A percentile compares a stretch with the other conserved stretches of the same genome.
phyloP scores from a whole-genome alignment of 1,140 invertebrate species.

The Tetraneura akinire region DNA sequence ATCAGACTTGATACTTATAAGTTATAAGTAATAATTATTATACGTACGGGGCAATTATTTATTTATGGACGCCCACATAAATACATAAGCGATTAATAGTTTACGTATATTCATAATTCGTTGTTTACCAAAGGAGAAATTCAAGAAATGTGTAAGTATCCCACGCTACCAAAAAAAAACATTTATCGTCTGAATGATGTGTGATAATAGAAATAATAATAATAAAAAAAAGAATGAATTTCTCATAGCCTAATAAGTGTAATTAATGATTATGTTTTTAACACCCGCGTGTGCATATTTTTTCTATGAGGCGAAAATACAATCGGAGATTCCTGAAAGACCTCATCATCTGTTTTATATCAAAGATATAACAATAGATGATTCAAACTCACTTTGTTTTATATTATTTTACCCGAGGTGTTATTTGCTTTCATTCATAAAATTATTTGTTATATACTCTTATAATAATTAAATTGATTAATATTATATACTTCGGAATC shows the following conservation, averaged over 20 bases:
- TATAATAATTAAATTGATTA: conserved; percentile 9
- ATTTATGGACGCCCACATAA: conserved; percentile 18
- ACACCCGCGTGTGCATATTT: background rate
- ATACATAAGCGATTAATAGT: conserved; percentile 5
- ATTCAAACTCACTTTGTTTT: background rate
- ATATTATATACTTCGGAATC: background rate
- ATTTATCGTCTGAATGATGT: background rate
- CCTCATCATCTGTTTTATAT: background rate
- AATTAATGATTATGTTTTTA: background rate
- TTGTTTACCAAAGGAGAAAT: conserved; percentile 35
- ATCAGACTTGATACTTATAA: background rate
- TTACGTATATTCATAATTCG: background rate
- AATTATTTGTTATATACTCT: too few species aligned
- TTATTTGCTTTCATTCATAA: background rate
- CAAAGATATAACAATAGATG: conserved; percentile 11
- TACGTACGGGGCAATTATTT: background rate
- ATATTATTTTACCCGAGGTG: background rate
- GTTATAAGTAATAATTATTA: too few species aligned
- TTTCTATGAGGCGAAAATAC: background rate
- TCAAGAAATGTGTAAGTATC: conserved; percentile 6
- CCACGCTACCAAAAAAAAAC: conserved; percentile 38
- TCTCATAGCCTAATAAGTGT: conserved; percentile 19
- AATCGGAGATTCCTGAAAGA: background rate
- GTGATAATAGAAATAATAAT: background rate
- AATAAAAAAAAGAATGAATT: conserved; percentile 14